These are phyloP conservation scores for Sinocyclocheilus rhinocerous DNA, from an alignment of 2,113 vertebrate genomes.

Conservation along the genomic window DNA sequence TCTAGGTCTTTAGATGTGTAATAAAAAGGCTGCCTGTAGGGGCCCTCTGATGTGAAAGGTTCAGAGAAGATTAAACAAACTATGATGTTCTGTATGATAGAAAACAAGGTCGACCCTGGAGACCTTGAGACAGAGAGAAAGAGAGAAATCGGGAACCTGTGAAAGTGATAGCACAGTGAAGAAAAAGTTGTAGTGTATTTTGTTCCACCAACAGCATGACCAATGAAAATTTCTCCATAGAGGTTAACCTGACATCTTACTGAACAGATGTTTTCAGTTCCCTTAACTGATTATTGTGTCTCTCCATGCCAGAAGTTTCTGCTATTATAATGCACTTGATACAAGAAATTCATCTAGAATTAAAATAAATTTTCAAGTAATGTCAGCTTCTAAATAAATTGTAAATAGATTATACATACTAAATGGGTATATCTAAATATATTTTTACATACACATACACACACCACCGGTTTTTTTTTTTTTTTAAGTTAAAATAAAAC, in stretches of 20 bases:
- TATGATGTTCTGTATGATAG: conserved; percentile 59
- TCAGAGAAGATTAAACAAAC: conserved; percentile 68
- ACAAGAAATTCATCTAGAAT: not conserved
- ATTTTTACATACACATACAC: not conserved
- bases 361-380: not conserved
- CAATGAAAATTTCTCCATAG: not conserved
- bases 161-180: not conserved
- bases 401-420: not conserved
- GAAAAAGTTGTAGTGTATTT: conserved; percentile 7
- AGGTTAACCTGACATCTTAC: not conserved
- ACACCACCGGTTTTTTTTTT: not conserved
- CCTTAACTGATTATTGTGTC: not conserved
- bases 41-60: conserved; percentile 62
- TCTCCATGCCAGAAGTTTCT: not conserved
- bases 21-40: conserved; percentile 63
- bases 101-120: conserved; percentile 62
- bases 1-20: conserved; percentile 60
- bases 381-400: not conserved
- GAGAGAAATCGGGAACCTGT: not conserved
- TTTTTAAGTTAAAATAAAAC: too few relatives aligned
- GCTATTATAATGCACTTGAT: not conserved
- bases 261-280: not conserved
- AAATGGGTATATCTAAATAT: not conserved
- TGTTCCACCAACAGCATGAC: conserved; percentile 4
- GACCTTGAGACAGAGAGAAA: conserved; percentile 43